Base-by-base conservation (phyloP, 2,113 vertebrate genomes). In the Redunca redunca region DNA sequence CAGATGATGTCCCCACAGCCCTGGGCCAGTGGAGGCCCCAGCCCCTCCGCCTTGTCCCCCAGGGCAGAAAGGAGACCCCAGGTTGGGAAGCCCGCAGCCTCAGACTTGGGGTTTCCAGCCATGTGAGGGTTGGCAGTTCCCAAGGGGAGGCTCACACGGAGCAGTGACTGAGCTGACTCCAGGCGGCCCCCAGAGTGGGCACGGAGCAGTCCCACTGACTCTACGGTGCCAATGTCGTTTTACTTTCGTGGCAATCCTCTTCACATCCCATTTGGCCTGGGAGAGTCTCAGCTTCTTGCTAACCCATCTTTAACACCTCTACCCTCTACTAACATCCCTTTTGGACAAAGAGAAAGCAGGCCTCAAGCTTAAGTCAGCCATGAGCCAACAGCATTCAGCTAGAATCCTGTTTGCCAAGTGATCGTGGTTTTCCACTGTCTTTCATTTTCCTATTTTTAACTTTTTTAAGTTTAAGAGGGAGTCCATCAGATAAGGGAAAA, bases 381-480 rank as follows among this genome's bases (percentile, higher is more conserved):
- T 9, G 21, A 17, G 36, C 93, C 57, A n/a, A n/a, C 16, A 52
- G 94, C 67, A 14, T 36, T 53, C 6, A 21, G 33, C 85, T n/a
- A 71, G 74, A 23, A 17, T 2, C 5, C 23, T 46, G 16, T 57
- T 58, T 25, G 57, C 48, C 90, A 40, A 40, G 16, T 28, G 74
- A 60, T 12, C 3, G 0, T 2, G 21, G 58, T 28, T 67, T 93
- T 80, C 81, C 60, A 21, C 3, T 11, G 33, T 50, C 81, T 55
- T 84, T n/a, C 50, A n/a, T 10, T 40, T 64, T 16, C 36, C 94
- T 43, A 81, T 43, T 84, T 92, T 83, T 52, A n/a, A 21, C 28
- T 40, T 43, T 81, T 80, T 77, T 33, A 67, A 94, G 40, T 57
- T 94, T 95, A 30, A 84, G 57, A 74, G 48, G 19, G 8, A 90